Evolutionary conservation across 2,797 vertebrate genomes (phyloP).

Genomic region (Champsocephalus gunnari): DNA sequence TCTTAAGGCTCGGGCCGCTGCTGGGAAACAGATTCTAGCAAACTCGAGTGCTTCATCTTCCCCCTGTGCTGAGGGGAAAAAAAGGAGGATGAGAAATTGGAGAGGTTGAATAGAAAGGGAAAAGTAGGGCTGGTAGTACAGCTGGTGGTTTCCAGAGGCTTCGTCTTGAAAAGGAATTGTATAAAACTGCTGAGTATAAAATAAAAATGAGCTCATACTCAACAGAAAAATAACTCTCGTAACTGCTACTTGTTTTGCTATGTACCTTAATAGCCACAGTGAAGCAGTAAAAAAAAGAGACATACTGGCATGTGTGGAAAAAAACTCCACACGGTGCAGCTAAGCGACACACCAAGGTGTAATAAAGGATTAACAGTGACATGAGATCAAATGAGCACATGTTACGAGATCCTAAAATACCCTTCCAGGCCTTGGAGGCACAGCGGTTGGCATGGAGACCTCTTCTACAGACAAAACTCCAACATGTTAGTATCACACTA

Average conservation of each 20-base stretch:
- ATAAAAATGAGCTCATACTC: constrained; percentile 56
- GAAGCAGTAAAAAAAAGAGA: constrained; percentile 10
- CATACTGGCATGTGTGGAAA: constrained; percentile 6
- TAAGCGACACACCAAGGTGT: constrained; percentile 5
- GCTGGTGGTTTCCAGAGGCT: constrained; percentile 58
- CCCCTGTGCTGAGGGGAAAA: constrained; percentile 50
- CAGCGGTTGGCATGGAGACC: constrained; percentile 67
- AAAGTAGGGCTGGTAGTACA: constrained; percentile 68
- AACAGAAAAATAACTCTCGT: constrained; percentile 43
- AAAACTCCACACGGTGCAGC: constrained; percentile 6
- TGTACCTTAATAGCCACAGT: constrained; percentile 26
- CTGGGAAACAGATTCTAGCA: constrained; percentile 75
- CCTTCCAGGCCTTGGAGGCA: constrained; percentile 32
- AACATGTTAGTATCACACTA: constrained; percentile 31
- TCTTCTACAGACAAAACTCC: constrained; percentile 27
- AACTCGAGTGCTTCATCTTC: constrained; percentile 77
- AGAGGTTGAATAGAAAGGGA: constrained; percentile 58
- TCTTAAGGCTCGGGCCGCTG: constrained; percentile 74
- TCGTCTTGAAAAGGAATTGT: constrained; percentile 66
- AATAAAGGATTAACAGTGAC: constrained; percentile 22
- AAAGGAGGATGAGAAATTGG: constrained; percentile 54
- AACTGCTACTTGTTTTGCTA: constrained; percentile 14
- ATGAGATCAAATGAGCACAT: constrained; percentile 38
- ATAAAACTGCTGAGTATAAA: constrained; percentile 65
- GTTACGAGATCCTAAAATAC: constrained; percentile 41